Base-by-base conservation (phyloP, 2,113 vertebrate genomes). In the Microtus richardsoni region DNA sequence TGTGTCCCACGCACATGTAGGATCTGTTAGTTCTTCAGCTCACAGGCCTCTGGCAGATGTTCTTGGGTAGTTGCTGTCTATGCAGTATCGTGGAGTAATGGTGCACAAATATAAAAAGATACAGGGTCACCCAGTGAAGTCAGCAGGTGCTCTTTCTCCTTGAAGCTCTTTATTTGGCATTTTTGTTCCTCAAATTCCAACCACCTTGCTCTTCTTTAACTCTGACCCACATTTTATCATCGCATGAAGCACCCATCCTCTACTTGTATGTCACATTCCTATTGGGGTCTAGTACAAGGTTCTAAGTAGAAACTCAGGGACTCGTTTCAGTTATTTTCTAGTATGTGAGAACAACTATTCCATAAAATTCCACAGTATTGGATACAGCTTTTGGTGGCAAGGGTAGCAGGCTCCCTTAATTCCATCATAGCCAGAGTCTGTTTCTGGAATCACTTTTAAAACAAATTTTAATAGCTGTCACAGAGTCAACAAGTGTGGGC, bases 401-500 rank as follows among this genome's bases (percentile, higher is more conserved):
- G 30, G 9, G 9, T 74, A 75, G 5, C 80, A 92, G 62, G 33
- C 75, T 75, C 58, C 39, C 66, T 36, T 84, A 87, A 60, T 85
- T 91, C 28, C 33, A 36, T 92, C 19, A 39, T 60, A 85, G 47
- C 22, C 22, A 73, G 49, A 54, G 33, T 13, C 3, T 54, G 68
- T 19, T 73, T 26, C 33, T 88, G 30, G n/a, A 88, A 47, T 12
- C 33, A 92, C 62, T 68, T 90, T 66, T 52, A 71, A 90, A 73
- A 28, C 12, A 84, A 62, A 47, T 64, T 92, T 73, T 64, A 13
- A 64, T 82, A 62, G 33, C 82, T 97, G 71, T 88, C 66, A 88
- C 66, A 86, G 91, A 92, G 49, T 77, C 80, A 89, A 66, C 71
- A 70, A 73, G 39, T 66, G 44, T 44, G 85, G n/a, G 80, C n/a